Percentiles rank a stretch among this genome's conserved stretches.
Conservation (phyloP, 1,140 invertebrate species). For the Drosophila nigrodunni region DNA sequence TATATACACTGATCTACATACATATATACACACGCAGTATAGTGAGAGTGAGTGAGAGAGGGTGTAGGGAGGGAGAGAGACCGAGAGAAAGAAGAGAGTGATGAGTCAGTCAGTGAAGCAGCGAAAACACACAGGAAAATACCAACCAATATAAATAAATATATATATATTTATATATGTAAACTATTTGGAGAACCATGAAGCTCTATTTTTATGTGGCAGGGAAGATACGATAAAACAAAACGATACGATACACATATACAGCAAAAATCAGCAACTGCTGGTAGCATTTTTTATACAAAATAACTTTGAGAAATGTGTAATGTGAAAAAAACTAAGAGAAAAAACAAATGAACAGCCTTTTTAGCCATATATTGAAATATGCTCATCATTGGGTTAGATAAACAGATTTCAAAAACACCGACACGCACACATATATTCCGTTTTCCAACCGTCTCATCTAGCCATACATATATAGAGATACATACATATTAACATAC, state of each 20-base stretch:
- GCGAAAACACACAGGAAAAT: conserved; percentile 61
- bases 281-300: conserved; percentile 68
- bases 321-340: conserved; percentile 29
- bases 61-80: conserved; percentile 48
- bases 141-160: conserved; percentile 66
- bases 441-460: conserved; percentile 55
- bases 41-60: conserved; percentile 34
- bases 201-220: conserved; percentile 79
- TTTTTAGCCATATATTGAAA: conserved; percentile 50
- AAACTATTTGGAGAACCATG: conserved; percentile 78
- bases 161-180: conserved; percentile 72
- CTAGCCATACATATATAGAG: conserved; percentile 50
- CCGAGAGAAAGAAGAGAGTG: conserved; percentile 47
- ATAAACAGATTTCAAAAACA: conserved; percentile 23
- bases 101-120: conserved; percentile 49
- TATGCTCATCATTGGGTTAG: conserved; percentile 46
- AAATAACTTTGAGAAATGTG: conserved; percentile 43
- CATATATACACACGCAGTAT: conserved; percentile 51
- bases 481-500: conserved; percentile 39
- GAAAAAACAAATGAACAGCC: conserved; percentile 29
- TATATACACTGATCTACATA: conserved; percentile 4
- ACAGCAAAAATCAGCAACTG: conserved; percentile 41
- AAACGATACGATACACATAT: conserved; percentile 22
- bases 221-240: conserved; percentile 27
- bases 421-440: conserved; percentile 31